phyloP scores from a whole-genome alignment of 2,113 vertebrate species.

The Nicator chloris region DNA sequence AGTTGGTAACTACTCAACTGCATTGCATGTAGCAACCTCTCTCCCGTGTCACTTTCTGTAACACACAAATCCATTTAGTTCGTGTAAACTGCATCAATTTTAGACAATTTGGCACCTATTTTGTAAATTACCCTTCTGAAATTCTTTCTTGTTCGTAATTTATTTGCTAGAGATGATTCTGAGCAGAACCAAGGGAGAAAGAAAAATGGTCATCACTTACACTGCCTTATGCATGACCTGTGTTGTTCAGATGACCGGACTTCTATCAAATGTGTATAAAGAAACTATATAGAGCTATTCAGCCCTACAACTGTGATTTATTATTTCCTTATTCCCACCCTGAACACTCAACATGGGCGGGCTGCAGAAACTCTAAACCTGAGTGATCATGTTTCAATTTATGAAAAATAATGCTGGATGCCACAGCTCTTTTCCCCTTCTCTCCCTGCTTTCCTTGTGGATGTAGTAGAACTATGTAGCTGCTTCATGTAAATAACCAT shows the following conservation, averaged over 20 bases:
- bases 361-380: background rate
- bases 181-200: background rate
- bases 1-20: background rate
- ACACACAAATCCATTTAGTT: background rate
- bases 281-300: background rate
- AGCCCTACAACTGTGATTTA: background rate
- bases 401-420: background rate
- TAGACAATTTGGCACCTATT: background rate
- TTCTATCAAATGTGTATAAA: background rate
- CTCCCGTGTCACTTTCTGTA: background rate
- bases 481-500: background rate
- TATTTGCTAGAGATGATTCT: background rate
- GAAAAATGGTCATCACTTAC: background rate
- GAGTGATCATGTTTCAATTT: background rate
- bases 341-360: background rate
- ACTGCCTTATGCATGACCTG: background rate
- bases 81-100: background rate
- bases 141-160: background rate
- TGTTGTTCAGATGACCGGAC: background rate
- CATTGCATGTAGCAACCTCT: background rate
- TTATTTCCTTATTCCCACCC: background rate
- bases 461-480: background rate
- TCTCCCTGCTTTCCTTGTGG: background rate
- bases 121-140: background rate
- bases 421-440: background rate